Evolutionary conservation across 2,797 vertebrate species (phyloP).

Genomic region (Spea hammondii): DNA sequence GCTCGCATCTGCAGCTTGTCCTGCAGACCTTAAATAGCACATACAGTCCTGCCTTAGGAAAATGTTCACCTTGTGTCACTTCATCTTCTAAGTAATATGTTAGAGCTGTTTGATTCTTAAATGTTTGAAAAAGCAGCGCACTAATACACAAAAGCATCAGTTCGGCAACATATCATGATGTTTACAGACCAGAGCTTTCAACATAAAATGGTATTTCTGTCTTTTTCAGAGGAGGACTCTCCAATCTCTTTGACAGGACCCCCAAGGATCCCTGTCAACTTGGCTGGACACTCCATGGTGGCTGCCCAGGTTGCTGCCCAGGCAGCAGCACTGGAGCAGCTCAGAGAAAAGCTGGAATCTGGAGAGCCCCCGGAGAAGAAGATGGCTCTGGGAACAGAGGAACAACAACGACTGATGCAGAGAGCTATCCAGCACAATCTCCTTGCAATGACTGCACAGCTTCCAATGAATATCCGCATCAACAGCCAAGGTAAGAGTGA

Average conservation of each 20-base stretch:
- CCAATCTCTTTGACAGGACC: conserved; percentile 69
- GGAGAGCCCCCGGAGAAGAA: conserved; percentile 95
- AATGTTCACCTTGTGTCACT: no score
- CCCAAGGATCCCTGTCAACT: conserved; percentile 70
- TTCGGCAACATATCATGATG: no score
- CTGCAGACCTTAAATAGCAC: no score
- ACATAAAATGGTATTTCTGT: neutral
- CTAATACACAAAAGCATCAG: no score
- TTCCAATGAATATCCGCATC: conserved; percentile 97
- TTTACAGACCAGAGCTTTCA: no score
- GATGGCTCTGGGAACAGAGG: conserved; percentile 83
- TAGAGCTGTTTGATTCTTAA: no score
- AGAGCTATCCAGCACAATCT: conserved; percentile 93
- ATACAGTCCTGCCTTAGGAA: no score
- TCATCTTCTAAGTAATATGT: no score
- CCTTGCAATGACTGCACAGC: conserved; percentile 88
- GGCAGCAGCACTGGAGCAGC: conserved; percentile 87
- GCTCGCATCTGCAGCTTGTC: no score
- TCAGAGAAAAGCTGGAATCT: conserved; percentile 89
- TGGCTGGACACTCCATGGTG: conserved; percentile 80
- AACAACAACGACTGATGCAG: conserved; percentile 90
- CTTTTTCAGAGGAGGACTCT: conserved; percentile 78
- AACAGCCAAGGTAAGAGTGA: conserved; percentile 83
- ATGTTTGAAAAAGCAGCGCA: no score
- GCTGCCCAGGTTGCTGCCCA: conserved; percentile 86